Evolutionary conservation across 2,797 vertebrate species (phyloP).

Genomic region (Tragopan temminckii): DNA sequence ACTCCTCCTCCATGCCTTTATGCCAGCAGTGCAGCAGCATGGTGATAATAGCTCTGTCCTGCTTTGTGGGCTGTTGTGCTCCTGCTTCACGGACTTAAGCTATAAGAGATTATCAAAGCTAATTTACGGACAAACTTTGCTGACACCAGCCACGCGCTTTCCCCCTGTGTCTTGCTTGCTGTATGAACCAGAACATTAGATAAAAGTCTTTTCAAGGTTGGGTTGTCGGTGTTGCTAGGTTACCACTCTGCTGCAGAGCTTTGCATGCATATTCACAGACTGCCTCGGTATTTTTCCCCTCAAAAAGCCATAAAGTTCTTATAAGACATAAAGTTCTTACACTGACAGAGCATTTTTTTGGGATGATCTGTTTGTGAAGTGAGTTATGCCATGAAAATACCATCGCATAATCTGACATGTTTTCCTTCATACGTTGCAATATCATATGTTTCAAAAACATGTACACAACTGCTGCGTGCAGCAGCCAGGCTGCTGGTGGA

Average conservation of each 20-base stretch:
- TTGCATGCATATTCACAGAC: not conserved
- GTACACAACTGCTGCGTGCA: not conserved
- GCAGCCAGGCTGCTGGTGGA: not conserved
- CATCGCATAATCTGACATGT: not conserved
- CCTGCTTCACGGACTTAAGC: not conserved
- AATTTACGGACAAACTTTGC: not conserved
- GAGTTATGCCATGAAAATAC: not conserved
- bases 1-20: not conserved
- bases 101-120: not conserved
- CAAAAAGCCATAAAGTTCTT: rapidly evolving
- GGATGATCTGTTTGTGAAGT: not conserved
- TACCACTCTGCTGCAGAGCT: slow-evolving; percentile 10
- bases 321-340: not conserved
- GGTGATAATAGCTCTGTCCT: not conserved
- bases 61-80: not conserved
- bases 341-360: not conserved
- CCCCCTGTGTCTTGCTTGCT: not conserved
- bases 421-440: not conserved
- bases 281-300: not conserved
- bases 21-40: not conserved
- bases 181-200: not conserved
- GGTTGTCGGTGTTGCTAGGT: slow-evolving; percentile 36
- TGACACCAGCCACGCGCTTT: not conserved
- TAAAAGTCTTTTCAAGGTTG: not conserved
- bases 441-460: not conserved